Evolutionary conservation across 2,888 invertebrate genomes (phyloP).

Genomic region (Drosophila buzzatii): DNA sequence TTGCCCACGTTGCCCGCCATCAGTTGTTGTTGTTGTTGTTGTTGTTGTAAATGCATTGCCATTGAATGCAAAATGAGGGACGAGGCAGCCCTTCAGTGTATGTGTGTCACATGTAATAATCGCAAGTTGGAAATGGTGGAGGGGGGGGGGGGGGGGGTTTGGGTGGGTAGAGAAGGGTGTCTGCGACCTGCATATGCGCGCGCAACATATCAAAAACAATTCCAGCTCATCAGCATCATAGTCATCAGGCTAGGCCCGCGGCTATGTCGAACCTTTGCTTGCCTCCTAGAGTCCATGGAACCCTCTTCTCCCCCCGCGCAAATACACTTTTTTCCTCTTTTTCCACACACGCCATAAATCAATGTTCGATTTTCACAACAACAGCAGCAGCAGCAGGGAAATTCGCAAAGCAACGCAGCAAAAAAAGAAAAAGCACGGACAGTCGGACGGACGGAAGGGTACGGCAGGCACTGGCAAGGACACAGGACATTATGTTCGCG

Average conservation of each 20-base stretch:
- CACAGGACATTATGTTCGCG: constrained; percentile 85
- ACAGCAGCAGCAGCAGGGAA: constrained; percentile 70
- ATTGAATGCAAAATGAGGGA: constrained; percentile 70
- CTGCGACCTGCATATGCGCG: constrained; percentile 48
- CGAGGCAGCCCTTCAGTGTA: constrained; percentile 31
- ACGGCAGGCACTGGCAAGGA: constrained; percentile 65
- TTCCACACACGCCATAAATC: constrained; percentile 80
- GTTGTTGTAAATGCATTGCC: constrained; percentile 58
- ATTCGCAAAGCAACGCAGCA: constrained; percentile 67
- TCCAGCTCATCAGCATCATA: constrained; percentile 81
- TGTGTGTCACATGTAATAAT: constrained; percentile 76
- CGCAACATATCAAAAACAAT: constrained; percentile 76
- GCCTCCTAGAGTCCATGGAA: not conserved
- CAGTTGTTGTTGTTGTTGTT: constrained; percentile 15
- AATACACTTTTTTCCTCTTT: constrained; percentile 43
- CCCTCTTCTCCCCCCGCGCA: not conserved
- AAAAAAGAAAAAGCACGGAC: constrained; percentile 41
- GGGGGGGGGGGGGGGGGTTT: not conserved
- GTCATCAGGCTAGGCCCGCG: constrained; percentile 51
- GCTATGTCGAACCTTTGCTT: constrained; percentile 28
- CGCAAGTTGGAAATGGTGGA: constrained; percentile 27
- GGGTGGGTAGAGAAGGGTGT: constrained; percentile 26
- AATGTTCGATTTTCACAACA: constrained; percentile 80
- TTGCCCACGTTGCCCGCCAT: constrained; percentile 8
- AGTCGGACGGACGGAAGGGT: constrained; percentile 22